Evolutionary conservation across 2,888 invertebrate genomes (phyloP).

Genomic region (Orgyia antiqua): DNA sequence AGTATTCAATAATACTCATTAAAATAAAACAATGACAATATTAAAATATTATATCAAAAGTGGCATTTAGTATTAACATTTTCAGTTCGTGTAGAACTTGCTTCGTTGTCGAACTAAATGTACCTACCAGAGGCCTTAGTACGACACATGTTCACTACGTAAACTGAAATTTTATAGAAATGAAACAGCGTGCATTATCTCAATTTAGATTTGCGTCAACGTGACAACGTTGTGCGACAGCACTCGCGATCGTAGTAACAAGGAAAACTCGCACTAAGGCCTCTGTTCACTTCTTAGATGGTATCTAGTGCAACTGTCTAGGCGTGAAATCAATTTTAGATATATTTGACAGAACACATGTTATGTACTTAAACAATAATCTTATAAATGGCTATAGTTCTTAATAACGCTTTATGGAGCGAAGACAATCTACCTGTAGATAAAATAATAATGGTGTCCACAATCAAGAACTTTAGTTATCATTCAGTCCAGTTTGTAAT

Average conservation of each 20-base stretch:
- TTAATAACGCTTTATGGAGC: conserved; percentile 28
- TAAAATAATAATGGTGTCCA: conserved; percentile 46
- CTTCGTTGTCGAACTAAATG: conserved; percentile 54
- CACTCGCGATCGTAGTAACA: no score
- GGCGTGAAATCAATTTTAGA: conserved; percentile 1
- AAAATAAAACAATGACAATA: conserved; percentile 74
- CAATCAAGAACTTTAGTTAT: no score
- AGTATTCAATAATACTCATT: conserved; percentile 59
- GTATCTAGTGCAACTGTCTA: conserved; percentile 40
- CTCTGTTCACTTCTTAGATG: conserved; percentile 39
- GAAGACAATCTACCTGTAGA: conserved; percentile 32
- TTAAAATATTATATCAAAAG: conserved; percentile 67
- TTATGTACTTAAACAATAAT: conserved; percentile 26
- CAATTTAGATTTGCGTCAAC: no score
- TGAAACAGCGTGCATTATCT: no score
- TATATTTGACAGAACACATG: conserved; percentile 10
- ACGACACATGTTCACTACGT: no score
- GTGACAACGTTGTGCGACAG: no score
- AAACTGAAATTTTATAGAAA: no score
- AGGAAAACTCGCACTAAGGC: no score
- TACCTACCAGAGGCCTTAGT: conserved; percentile 15
- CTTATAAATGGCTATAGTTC: conserved; percentile 9
- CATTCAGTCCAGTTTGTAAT: conserved; percentile 69
- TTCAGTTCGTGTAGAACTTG: conserved; percentile 54
- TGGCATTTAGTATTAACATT: conserved; percentile 58